A percentile compares a stretch with the other conserved stretches of the same genome.
Conservation (phyloP, 2,888 invertebrate genomes). For the Gastrophysa polygoni region DNA sequence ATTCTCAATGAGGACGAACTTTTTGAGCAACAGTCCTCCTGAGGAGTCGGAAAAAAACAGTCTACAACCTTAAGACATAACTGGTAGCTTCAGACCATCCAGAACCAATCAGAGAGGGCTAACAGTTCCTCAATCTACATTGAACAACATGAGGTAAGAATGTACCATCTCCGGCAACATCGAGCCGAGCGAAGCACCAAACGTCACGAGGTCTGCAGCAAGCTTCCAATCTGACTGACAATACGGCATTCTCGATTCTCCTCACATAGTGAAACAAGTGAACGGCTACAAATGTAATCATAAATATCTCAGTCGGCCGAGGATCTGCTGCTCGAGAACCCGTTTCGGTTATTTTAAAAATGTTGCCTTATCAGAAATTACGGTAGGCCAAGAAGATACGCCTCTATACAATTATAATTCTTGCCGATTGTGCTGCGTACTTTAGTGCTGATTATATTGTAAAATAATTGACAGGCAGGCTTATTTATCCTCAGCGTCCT, state of each 20-base stretch:
- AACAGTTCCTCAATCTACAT: too few species aligned
- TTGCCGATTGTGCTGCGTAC: slow-evolving; percentile 49
- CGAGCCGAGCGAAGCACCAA: too few species aligned
- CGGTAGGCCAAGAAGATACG: slow-evolving; percentile 52
- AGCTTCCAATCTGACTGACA: slow-evolving; percentile 47
- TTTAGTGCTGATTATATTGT: slow-evolving; percentile 55
- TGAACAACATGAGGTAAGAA: too few species aligned
- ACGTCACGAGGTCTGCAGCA: slow-evolving; percentile 1
- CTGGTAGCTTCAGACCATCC: too few species aligned
- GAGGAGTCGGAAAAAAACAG: too few species aligned
- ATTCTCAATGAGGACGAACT: too few species aligned
- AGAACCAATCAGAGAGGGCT: too few species aligned
- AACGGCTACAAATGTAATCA: slow-evolving; percentile 56
- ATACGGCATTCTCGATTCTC: slow-evolving; percentile 53
- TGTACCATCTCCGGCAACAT: too few species aligned
- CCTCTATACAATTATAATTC: slow-evolving; percentile 54
- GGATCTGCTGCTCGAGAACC: slow-evolving; percentile 50
- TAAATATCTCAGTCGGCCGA: slow-evolving; percentile 54
- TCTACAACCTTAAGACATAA: too few species aligned
- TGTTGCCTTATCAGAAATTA: slow-evolving; percentile 55
- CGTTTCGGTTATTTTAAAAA: slow-evolving; percentile 54
- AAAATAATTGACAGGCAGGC: slow-evolving; percentile 52
- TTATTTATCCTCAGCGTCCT: slow-evolving; percentile 43
- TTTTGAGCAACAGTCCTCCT: too few species aligned
- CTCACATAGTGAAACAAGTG: slow-evolving; percentile 55